These are phyloP conservation scores for Agapornis roseicollis DNA, from an alignment of 2,113 vertebrate genomes.

Conservation along the genomic window DNA sequence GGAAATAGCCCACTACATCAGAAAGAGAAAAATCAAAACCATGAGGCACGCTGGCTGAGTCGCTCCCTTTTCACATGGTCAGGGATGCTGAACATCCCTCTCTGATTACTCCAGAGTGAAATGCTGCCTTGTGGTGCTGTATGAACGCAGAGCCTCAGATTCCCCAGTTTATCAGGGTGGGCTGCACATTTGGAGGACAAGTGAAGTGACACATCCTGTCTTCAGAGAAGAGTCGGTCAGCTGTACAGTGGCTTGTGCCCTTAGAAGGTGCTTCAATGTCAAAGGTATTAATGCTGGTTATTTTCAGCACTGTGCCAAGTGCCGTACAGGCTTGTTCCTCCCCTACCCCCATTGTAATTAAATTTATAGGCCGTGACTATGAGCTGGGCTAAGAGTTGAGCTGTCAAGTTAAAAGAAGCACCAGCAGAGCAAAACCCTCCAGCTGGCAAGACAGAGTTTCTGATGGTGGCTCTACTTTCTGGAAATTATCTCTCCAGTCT, in stretches of 20 bases:
- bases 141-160: not conserved
- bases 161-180: not conserved
- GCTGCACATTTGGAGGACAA: not conserved
- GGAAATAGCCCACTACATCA: not conserved
- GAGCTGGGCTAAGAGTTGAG: not conserved
- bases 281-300: constrained; percentile 41
- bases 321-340: not conserved
- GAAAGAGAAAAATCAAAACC: not conserved
- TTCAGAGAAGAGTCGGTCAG: not conserved
- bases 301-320: constrained; percentile 13
- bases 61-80: not conserved
- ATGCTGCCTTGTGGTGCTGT: not conserved
- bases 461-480: constrained; percentile 9
- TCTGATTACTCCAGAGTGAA: not conserved
- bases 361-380: constrained; percentile 12
- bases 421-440: constrained; percentile 1
- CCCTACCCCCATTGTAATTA: constrained; percentile 28
- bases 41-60: not conserved
- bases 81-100: not conserved
- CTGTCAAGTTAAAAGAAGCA: constrained; percentile 11
- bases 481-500: constrained; percentile 15
- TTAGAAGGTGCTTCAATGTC: constrained; percentile 52
- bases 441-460: constrained; percentile 39
- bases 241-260: not conserved
- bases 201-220: not conserved